Evolutionary conservation across 2,113 vertebrate genomes (phyloP), one percentile per base, ranked within the genome.

Genomic region (Ibidorhyncha struthersii): DNA sequence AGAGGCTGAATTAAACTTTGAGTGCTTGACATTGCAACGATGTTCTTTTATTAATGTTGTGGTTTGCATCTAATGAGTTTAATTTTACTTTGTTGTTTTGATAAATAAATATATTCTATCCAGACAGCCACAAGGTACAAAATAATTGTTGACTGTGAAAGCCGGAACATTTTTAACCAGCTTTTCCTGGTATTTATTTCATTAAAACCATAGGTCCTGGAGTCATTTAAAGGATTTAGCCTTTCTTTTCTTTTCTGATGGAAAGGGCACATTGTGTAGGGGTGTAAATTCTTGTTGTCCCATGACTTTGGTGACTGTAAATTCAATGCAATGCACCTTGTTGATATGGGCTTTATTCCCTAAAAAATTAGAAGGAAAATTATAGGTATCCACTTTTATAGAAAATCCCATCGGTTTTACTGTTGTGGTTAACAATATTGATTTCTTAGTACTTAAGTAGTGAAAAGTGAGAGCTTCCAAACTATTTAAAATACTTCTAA

Each of bases 61-160:
- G 65, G n/a, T 55, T 96, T 93, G 94, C 83, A 82, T 93, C 52
- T 94, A 82, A 81, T 92, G 55, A 93, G 45, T 82, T 95, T 94
- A 86, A 94, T 96, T 94, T 96, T 82, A 70, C 36, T 86, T 71
- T 55, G 27, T 82, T 96, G 49, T 82, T 94, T 95, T 74, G 77
- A 67, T 93, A 95, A 94, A 93, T 91, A 86, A 89, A 73, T 90
- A 56, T 71, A 91, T 82, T 89, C 55, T 78, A 55, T 71, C n/a
- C 38, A 86, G 93, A 74, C 76, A 93, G 73, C 69, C 91, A 87
- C 47, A 82, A 89, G 83, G 59, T 95, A 78, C 36, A 82, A 94
- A 84, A 94, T 94, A 92, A 91, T 91, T 94, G 83, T 92, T 83
- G 38, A 67, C 32, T 91, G 12, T 74, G 63, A 86, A 91, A 86